phyloP scores from a whole-genome alignment of 2,797 vertebrate genomes.

The Delichon dasypus region DNA sequence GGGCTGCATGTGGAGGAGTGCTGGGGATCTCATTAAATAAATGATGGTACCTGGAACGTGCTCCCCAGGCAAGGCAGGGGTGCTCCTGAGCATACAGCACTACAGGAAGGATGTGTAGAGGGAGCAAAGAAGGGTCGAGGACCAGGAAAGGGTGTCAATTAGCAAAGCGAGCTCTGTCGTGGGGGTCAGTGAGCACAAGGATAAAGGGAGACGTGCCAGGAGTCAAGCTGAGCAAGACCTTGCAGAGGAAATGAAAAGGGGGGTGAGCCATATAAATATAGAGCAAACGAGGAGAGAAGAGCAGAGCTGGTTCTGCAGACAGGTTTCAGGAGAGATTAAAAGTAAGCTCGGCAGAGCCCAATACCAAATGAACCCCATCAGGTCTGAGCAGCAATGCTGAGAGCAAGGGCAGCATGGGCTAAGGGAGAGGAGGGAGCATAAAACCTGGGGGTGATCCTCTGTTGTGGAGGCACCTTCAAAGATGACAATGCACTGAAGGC shows the following conservation, averaged over 20 bases:
- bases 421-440: background rate
- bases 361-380: fast-evolving
- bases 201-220: conserved; percentile 31
- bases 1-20: background rate
- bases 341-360: background rate
- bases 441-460: background rate
- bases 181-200: background rate
- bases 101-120: background rate
- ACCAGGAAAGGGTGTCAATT: background rate
- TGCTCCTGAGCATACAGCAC: background rate
- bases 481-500: background rate
- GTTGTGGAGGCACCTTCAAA: background rate
- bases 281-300: conserved; percentile 36
- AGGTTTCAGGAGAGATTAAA: conserved; percentile 25
- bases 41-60: background rate
- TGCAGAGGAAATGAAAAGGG: conserved; percentile 51
- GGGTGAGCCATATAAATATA: background rate
- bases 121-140: fast-evolving
- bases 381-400: fast-evolving
- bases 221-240: conserved; percentile 34
- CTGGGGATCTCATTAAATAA: background rate
- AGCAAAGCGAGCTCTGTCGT: background rate
- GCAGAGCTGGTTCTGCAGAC: background rate
- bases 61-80: background rate
- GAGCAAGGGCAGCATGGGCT: background rate